Evolutionary conservation across 2,113 vertebrate genomes (phyloP).

Genomic region (Salvelinus sp.): DNA sequence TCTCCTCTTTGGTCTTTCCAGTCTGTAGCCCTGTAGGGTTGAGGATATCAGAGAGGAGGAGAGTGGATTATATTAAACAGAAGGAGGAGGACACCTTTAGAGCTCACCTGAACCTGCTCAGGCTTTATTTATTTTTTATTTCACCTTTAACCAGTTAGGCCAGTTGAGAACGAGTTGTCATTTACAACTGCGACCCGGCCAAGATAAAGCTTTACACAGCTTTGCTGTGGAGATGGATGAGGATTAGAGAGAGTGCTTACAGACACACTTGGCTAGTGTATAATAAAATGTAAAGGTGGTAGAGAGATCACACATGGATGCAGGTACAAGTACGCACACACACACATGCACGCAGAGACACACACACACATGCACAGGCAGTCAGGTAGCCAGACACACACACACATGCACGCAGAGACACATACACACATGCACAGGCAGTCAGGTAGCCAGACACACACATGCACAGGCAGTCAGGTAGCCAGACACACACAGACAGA

Average conservation of each 20-base stretch:
- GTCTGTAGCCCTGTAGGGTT: not conserved
- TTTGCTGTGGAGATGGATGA: not conserved
- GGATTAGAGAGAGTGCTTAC: not conserved
- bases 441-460: not conserved
- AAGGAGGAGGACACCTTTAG: not conserved
- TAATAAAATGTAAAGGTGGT: not conserved
- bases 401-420: no score
- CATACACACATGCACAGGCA: not conserved
- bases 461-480: no score
- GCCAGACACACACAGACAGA: no score
- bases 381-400: no score
- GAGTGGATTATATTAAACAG: not conserved
- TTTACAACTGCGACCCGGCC: no score
- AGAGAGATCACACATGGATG: not conserved
- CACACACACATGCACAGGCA: no score
- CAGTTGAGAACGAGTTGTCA: no score
- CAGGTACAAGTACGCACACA: not conserved
- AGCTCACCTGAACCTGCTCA: slow-evolving; percentile 1
- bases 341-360: no score
- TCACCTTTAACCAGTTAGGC: no score
- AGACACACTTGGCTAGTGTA: not conserved
- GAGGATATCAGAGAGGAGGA: not conserved
- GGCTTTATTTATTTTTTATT: not conserved
- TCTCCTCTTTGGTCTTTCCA: not conserved
- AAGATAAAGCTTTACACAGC: no score